phyloP scores from a whole-genome alignment of 2,113 vertebrate genomes.

The Rhynchopsitta pachyrhyncha region DNA sequence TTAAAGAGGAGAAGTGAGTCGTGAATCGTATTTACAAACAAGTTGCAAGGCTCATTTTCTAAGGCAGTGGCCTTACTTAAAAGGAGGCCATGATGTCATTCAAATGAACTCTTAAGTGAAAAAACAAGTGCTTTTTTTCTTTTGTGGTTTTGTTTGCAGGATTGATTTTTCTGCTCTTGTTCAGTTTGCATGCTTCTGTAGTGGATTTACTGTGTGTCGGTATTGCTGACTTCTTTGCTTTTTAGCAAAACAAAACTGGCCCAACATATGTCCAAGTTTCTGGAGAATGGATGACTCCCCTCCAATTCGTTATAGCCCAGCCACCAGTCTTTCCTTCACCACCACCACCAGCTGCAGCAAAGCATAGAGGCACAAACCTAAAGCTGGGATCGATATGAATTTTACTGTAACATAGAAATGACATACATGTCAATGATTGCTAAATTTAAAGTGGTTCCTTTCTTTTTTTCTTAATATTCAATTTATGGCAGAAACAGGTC shows the following conservation, averaged over 20 bases:
- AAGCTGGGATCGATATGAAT: background rate
- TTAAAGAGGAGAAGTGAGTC: background rate
- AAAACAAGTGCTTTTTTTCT: background rate
- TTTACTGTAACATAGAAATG: background rate
- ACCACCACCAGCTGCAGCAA: background rate
- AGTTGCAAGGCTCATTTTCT: background rate
- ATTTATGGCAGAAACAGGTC: background rate
- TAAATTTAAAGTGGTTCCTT: background rate
- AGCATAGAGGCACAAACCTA: background rate
- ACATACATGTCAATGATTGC: fast-evolving
- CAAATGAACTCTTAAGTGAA: background rate
- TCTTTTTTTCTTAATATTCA: background rate
- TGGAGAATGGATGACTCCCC: background rate
- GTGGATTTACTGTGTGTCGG: background rate
- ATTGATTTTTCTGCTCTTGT: background rate
- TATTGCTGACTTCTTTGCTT: background rate
- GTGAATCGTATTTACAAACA: background rate
- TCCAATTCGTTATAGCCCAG: background rate
- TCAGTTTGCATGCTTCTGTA: background rate
- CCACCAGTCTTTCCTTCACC: background rate
- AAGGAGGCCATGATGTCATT: background rate
- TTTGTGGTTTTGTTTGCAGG: background rate
- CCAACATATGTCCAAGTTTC: background rate
- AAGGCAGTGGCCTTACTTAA: background rate
- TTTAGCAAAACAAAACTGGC: background rate